phyloP scores from a whole-genome alignment of 2,888 invertebrate species.

The Metellina segmentata region DNA sequence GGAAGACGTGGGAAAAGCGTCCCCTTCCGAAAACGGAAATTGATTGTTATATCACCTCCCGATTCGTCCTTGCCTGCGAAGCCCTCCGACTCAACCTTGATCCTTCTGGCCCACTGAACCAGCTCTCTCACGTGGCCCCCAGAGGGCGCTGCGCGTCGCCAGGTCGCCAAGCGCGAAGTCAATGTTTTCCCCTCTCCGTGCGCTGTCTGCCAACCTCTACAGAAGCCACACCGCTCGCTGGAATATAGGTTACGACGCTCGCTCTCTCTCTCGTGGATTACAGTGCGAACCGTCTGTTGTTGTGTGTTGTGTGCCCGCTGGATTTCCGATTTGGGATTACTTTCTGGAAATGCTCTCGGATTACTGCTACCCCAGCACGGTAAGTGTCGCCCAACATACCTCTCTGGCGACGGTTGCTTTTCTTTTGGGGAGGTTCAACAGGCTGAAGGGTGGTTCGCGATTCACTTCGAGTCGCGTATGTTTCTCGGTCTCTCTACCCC shows the following conservation, averaged over 20 bases:
- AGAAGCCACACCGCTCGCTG: neutral
- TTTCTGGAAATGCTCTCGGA: too few relatives aligned
- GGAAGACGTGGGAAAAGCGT: constrained; percentile 43
- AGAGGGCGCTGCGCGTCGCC: constrained; percentile 58
- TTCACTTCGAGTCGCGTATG: too few relatives aligned
- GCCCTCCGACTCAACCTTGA: constrained; percentile 54
- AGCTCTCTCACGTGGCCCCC: constrained; percentile 32
- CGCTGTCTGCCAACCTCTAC: constrained; percentile 8
- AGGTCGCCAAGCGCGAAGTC: constrained; percentile 1
- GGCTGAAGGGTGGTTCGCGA: too few relatives aligned
- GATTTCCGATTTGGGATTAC: neutral
- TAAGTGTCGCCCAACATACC: too few relatives aligned
- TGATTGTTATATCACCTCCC: constrained; percentile 37
- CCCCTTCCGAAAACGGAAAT: constrained; percentile 55
- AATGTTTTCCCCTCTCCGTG: constrained; percentile 7
- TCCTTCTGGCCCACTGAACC: constrained; percentile 70
- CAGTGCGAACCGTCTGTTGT: neutral
- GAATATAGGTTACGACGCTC: constrained; percentile 5
- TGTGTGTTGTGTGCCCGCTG: neutral
- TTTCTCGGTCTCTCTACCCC: too few relatives aligned
- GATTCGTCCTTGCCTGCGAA: constrained; percentile 17
- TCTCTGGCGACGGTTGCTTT: too few relatives aligned
- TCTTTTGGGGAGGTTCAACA: too few relatives aligned
- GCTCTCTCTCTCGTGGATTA: neutral
- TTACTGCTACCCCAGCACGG: too few relatives aligned